Evolutionary conservation across 2,888 invertebrate genomes (phyloP), one percentile per base, ranked within the genome.

Genomic region (Stratiomys singularior): DNA sequence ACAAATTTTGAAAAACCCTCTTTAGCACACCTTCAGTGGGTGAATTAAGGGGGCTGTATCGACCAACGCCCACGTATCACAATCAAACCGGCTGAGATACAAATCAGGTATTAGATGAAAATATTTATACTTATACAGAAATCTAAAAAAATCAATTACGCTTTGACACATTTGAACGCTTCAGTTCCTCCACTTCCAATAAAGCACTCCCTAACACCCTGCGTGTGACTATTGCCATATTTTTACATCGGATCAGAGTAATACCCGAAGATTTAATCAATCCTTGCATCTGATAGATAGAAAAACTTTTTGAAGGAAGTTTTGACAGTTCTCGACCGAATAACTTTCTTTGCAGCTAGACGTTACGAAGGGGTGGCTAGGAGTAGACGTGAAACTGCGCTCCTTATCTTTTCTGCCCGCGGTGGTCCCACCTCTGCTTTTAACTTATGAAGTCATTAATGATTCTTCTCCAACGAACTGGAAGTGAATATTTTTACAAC

Each of bases 211-310:
- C 37, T 9, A 37, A 3, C 37, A 37, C 9, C 37, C 37, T 37
- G 3, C 9, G 37, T 37, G 37, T 9, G 37, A 52, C 18, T 52
- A 9, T 52, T 18, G 52, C 52, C 18, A n/a, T 18, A 52, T 18
- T 18, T 52, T 9, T 52, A 5, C 15, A 52, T n/a, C 52, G 52
- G 52, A 52, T 52, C 4, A 52, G 15, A 13, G 52, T 52, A 52
- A 52, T 52, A n/a, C 18, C 18, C 52, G 52, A 15, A n/a, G 52
- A 52, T 52, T 52, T 52, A 52, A 52, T 52, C 52, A 52, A 52
- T 18, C 18, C 18, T 18, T 52, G 18, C 52, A n/a, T 52, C 18
- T 52, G 52, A 18, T 52, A 18, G 18, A 18, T n/a, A 18, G 2
- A 15, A 52, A 52, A 52, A 52, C 52, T n/a, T 52, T n/a, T 15